Evolutionary conservation across 2,888 invertebrate genomes (phyloP), one percentile per base, ranked within the genome.

Genomic region (Chymomyza caudatula): DNA sequence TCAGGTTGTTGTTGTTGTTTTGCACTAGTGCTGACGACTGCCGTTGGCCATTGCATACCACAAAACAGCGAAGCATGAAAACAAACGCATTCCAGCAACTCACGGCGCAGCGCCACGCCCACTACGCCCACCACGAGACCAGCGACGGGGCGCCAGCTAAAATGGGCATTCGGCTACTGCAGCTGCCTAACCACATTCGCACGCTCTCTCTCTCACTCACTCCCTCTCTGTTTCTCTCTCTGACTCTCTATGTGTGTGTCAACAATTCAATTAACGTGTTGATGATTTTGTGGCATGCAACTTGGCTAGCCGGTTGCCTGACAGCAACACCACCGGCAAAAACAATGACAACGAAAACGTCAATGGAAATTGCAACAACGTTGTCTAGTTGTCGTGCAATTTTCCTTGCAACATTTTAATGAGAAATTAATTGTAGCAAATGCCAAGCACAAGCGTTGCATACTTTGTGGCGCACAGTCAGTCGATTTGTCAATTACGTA

Each of bases 261-360:
- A 88, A 87, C 88, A 88, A 88, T 88, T 88, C 88, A 88, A 88
- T 88, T 88, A 88, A 86, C 86, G 82, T 86, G 86, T 78, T 83
- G 87, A 83, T 86, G 88, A 85, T 84, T 88, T 87, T 85, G 88
- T 79, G 86, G 88, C 84, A 87, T 86, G 84, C 84, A 78, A 80
- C 84, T 76, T 80, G 71, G 67, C 73, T 65, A 60, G 71, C 77
- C 66, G 76, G 76, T 75, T 71, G 78, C 65, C 11, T 37, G 11
- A 37, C 29, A 47, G 47, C 60, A 60, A 20, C 60, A 54, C 15
- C 19, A 55, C 19, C 42, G 17, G 37, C 58, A 29, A 60, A 37
- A 60, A 23, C 60, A 51, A 43, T 22, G 44, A 57, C 54, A 37
- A 20, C 19, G 20, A 54, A 4, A 17, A 54, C 25, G 29, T 19